phyloP scores from a whole-genome alignment of 2,888 invertebrate genomes.

The Acanthosepion lycidas region DNA sequence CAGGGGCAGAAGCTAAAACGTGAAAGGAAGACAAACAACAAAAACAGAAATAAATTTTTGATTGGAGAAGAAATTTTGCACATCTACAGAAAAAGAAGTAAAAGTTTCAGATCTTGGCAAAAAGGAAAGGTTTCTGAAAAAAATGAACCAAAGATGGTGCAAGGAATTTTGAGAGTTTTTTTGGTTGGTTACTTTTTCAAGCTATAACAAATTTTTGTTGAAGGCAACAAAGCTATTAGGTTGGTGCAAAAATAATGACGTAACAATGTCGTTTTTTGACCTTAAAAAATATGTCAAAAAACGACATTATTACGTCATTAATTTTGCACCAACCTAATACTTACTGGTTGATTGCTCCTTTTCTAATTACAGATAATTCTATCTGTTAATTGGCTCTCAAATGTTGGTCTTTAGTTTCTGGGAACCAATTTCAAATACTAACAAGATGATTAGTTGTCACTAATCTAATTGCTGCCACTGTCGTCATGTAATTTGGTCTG shows the following conservation, averaged over 20 bases:
- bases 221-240: too few species aligned
- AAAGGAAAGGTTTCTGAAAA: not conserved
- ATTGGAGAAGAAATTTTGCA: too few species aligned
- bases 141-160: not conserved
- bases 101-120: not conserved
- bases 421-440: constrained; percentile 11
- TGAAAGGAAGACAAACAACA: not conserved
- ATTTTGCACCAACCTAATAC: too few species aligned
- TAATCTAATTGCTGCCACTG: not conserved
- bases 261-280: too few species aligned
- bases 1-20: not conserved
- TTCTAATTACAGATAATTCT: constrained; percentile 33
- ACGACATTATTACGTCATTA: too few species aligned
- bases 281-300: too few species aligned
- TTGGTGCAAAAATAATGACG: too few species aligned
- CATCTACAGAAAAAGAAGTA: too few species aligned
- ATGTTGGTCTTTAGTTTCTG: constrained; percentile 33
- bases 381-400: constrained; percentile 33
- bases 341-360: constrained; percentile 17
- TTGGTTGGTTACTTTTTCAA: not conserved
- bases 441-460: not conserved
- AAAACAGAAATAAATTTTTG: not conserved
- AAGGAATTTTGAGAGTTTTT: too few species aligned
- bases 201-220: not conserved
- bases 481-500: not conserved